Percentiles rank a stretch among this genome's conserved stretches.
Evolutionary conservation across 2,113 vertebrate species (phyloP).

Genomic region (Nerophis lumbriciformis): DNA sequence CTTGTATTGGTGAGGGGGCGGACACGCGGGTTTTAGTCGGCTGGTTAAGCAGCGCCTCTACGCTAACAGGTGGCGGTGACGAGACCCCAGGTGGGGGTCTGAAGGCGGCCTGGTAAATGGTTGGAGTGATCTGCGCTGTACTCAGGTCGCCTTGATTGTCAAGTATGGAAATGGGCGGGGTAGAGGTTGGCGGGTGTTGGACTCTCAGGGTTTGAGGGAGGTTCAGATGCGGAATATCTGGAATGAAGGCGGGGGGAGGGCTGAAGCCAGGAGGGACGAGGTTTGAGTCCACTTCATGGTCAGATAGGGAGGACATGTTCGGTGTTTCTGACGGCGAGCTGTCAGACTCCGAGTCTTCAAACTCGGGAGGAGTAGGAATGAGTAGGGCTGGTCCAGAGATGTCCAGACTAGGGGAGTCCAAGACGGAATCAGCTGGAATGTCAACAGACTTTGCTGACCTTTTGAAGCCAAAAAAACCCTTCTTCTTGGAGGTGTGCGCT

Average conservation of each 20-base stretch:
- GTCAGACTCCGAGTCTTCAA: neutral
- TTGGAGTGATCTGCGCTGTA: conserved; percentile 1
- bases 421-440: conserved; percentile 16
- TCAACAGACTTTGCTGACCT: conserved; percentile 15
- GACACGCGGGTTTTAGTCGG: neutral
- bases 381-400: conserved; percentile 22
- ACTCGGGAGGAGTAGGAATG: conserved; percentile 22
- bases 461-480: conserved; percentile 35
- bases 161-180: conserved; percentile 3
- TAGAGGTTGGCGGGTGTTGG: conserved; percentile 26
- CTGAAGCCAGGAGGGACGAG: conserved; percentile 11
- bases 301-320: conserved; percentile 16
- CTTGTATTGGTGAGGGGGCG: conserved; percentile 13
- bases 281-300: conserved; percentile 3
- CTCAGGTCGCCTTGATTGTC: conserved; percentile 9
- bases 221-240: conserved; percentile 13
- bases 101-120: neutral
- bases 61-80: conserved; percentile 4
- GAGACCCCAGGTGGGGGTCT: neutral
- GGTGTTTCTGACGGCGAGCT: neutral
- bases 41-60: conserved; percentile 16
- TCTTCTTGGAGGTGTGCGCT: conserved; percentile 39
- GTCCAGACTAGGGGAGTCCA: conserved; percentile 26
- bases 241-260: conserved; percentile 24
- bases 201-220: conserved; percentile 3